These are phyloP conservation scores for Stenopsyche tienmushanensis DNA, from an alignment of 1,140 invertebrate species.

Conservation along the genomic window DNA sequence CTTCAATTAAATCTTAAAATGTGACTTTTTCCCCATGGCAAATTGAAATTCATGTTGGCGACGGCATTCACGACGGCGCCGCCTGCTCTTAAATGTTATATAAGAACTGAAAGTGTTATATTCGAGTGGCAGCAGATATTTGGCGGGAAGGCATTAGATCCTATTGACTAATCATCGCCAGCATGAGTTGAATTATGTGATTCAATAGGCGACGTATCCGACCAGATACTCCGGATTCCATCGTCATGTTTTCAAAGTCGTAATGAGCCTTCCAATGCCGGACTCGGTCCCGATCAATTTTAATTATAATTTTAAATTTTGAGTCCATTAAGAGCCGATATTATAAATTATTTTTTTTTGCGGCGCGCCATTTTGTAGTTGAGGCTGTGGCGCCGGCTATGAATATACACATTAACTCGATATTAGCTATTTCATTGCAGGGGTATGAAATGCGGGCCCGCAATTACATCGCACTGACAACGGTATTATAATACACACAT, in stretches of 20 bases:
- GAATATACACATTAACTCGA: neutral
- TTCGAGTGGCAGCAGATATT: no score
- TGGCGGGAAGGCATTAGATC: no score
- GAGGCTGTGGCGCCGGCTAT: neutral
- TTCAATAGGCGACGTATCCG: neutral
- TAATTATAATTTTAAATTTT: slow-evolving; percentile 38
- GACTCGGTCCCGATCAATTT: slow-evolving; percentile 36
- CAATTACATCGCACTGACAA: neutral
- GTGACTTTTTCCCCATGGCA: no score
- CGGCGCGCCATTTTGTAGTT: neutral
- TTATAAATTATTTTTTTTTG: slow-evolving; percentile 36
- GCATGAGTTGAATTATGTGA: no score
- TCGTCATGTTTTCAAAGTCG: slow-evolving; percentile 26
- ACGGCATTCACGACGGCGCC: no score
- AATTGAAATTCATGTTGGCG: no score
- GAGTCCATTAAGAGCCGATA: slow-evolving; percentile 25
- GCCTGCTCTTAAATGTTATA: no score
- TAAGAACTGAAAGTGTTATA: no score
- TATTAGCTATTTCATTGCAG: neutral
- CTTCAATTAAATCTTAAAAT: no score
- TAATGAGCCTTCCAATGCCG: slow-evolving; percentile 31
- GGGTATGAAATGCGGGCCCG: no score
- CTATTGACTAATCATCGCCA: no score
- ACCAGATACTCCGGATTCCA: slow-evolving; percentile 22
- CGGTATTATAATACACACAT: no score